Percentiles rank a stretch among this genome's conserved stretches.
Conservation (phyloP, 2,113 vertebrate species). For the Leuciscus idus region DNA sequence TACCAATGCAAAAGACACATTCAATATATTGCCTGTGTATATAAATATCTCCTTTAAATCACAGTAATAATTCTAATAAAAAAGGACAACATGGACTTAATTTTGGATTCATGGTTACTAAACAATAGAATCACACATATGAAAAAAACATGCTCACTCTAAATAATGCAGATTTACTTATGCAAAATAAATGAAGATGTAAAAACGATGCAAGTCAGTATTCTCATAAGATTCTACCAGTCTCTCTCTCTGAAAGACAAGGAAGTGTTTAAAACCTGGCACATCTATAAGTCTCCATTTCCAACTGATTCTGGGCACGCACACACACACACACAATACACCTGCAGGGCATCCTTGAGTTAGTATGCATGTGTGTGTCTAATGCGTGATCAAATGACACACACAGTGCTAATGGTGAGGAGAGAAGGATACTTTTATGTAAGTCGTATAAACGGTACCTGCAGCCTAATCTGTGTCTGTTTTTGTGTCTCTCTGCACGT, state of each 20-base stretch:
- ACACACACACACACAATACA: neutral
- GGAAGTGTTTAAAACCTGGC: constrained; percentile 23
- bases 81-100: neutral
- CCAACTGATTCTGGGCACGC: constrained; percentile 20
- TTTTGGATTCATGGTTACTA: neutral
- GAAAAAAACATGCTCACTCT: neutral
- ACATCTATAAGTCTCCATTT: constrained; percentile 5
- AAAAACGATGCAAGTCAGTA: neutral
- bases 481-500: neutral
- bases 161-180: constrained; percentile 13
- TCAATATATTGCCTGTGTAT: neutral
- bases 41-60: neutral
- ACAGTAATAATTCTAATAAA: neutral
- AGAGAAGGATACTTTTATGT: constrained; percentile 43
- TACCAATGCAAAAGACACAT: neutral
- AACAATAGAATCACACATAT: neutral
- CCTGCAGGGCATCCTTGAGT: constrained; percentile 34
- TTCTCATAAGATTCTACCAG: neutral
- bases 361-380: constrained; percentile 25
- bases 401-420: constrained; percentile 20
- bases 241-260: neutral
- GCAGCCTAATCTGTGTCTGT: constrained; percentile 22
- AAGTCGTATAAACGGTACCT: constrained; percentile 17
- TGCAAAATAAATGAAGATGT: constrained; percentile 24
- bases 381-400: constrained; percentile 36